A percentile compares a stretch with the other conserved stretches of the same genome.
Evolutionary conservation across 2,113 vertebrate genomes (phyloP).

Genomic region (Natator depressus): DNA sequence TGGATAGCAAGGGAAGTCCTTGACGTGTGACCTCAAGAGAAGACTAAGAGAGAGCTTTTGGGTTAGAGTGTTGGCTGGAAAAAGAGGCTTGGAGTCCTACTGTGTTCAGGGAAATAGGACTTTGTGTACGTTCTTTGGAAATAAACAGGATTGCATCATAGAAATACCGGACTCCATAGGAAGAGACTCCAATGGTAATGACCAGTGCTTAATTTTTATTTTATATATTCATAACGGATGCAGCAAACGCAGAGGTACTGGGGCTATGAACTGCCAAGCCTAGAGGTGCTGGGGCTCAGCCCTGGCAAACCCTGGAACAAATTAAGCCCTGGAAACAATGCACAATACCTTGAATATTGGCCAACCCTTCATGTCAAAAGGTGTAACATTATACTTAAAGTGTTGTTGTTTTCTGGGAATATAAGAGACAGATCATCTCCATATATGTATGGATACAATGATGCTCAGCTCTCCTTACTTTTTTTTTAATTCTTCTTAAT

Average conservation of each 20-base stretch:
- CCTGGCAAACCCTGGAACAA: too few relatives aligned
- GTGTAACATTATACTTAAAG: too few relatives aligned
- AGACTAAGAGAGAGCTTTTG: not conserved
- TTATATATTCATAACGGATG: too few relatives aligned
- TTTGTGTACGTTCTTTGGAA: not conserved
- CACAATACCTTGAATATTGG: too few relatives aligned
- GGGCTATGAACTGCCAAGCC: too few relatives aligned
- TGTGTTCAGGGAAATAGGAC: not conserved
- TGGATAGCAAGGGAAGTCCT: not conserved
- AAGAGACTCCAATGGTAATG: not conserved
- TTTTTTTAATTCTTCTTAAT: not conserved
- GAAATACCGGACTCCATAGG: not conserved
- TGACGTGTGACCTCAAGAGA: not conserved
- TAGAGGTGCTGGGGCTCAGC: too few relatives aligned
- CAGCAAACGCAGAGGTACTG: too few relatives aligned
- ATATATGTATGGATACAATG: fast-evolving
- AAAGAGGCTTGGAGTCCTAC: not conserved
- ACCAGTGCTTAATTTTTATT: too few relatives aligned
- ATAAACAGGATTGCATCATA: not conserved
- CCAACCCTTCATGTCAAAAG: too few relatives aligned
- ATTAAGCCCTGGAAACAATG: too few relatives aligned
- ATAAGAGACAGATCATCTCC: not conserved
- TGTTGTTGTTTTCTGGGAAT: too few relatives aligned
- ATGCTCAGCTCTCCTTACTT: not conserved
- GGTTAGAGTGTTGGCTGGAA: not conserved